These are phyloP conservation scores for Phrynocephalus vlangalii DNA, from an alignment of 2,797 vertebrate species.

Conservation along the genomic window DNA sequence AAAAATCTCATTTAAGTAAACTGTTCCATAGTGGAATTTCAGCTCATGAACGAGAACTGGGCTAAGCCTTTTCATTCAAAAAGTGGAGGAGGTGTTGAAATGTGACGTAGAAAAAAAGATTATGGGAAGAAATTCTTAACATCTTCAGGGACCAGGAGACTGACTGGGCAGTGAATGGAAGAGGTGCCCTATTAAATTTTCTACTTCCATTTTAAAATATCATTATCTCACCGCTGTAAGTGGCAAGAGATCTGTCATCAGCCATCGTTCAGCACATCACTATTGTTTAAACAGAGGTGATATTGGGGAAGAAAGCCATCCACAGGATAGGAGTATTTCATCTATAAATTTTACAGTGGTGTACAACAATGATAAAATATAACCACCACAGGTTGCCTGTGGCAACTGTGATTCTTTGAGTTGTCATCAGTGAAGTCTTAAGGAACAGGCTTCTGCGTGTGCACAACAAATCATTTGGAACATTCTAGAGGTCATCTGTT, in stretches of 20 bases:
- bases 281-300: neutral
- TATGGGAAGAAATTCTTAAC: neutral
- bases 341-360: too few relatives aligned
- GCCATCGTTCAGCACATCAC: too few relatives aligned
- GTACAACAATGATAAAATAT: too few relatives aligned
- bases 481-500: too few relatives aligned
- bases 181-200: too few relatives aligned
- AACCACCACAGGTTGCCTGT: too few relatives aligned
- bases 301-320: neutral
- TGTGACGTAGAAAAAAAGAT: neutral
- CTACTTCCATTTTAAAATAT: neutral
- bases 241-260: neutral
- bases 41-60: neutral
- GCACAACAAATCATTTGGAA: too few relatives aligned
- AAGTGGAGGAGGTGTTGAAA: neutral
- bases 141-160: neutral
- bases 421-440: too few relatives aligned
- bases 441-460: too few relatives aligned
- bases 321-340: too few relatives aligned
- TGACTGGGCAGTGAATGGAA: too few relatives aligned
- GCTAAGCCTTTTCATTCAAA: neutral
- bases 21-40: slow-evolving; percentile 11
- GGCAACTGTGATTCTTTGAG: too few relatives aligned
- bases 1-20: slow-evolving; percentile 36
- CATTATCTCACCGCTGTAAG: neutral